Evolutionary conservation across 2,113 vertebrate genomes (phyloP).

Genomic region (Nyctibius bracteatus): DNA sequence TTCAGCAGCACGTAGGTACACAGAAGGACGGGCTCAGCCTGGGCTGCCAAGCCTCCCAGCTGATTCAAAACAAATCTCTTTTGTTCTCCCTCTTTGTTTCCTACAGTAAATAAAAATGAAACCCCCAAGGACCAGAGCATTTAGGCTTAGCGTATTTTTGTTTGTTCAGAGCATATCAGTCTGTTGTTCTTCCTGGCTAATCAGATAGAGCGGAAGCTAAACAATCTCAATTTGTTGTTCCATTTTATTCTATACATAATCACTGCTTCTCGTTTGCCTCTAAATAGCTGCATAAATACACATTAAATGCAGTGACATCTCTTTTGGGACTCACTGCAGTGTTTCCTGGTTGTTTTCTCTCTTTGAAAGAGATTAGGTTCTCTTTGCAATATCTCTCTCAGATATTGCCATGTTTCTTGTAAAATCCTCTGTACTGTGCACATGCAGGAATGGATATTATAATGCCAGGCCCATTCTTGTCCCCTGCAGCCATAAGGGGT

Average conservation of each 20-base stretch:
- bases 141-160: neutral
- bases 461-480: neutral
- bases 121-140: neutral
- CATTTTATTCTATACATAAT: conserved; percentile 42
- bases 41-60: neutral
- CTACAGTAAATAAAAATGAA: conserved; percentile 9
- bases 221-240: conserved; percentile 36
- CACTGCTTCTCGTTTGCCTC: neutral
- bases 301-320: conserved; percentile 52
- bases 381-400: too few relatives aligned
- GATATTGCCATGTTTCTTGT: neutral
- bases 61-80: neutral
- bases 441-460: neutral
- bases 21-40: neutral
- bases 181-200: conserved; percentile 59
- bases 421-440: neutral
- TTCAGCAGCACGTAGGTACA: neutral
- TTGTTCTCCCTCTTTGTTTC: neutral
- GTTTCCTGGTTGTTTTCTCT: conserved; percentile 3
- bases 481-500: neutral
- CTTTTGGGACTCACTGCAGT: conserved; percentile 23
- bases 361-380: neutral
- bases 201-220: conserved; percentile 41
- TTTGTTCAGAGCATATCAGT: conserved; percentile 11
- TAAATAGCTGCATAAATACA: conserved; percentile 54